phyloP scores from a whole-genome alignment of 2,797 vertebrate species.

The Onychomys arenicola region DNA sequence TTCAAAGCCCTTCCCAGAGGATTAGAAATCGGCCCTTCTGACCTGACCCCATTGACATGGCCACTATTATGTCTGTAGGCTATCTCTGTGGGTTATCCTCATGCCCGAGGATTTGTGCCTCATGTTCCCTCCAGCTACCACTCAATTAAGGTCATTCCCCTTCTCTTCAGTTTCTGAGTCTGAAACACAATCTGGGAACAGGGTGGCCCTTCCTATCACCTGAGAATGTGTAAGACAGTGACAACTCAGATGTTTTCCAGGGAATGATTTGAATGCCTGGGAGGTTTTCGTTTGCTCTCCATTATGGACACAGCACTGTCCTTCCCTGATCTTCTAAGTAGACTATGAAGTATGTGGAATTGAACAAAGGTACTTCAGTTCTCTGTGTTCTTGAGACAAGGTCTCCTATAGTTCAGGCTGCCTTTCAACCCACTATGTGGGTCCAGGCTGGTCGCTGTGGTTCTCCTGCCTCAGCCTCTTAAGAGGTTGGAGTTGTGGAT shows the following conservation, averaged over 20 bases:
- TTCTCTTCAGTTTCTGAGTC: slow-evolving; percentile 9
- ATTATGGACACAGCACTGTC: neutral
- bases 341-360: neutral
- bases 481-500: neutral
- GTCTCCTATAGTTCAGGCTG: neutral
- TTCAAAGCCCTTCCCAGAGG: neutral
- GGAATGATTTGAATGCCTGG: neutral
- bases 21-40: neutral
- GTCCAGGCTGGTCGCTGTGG: neutral
- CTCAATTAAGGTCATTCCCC: neutral
- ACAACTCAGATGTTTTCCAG: neutral
- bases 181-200: slow-evolving; percentile 24
- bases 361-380: neutral
- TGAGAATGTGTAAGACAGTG: neutral
- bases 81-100: neutral
- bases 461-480: neutral
- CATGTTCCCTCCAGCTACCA: neutral
- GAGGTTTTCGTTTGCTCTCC: neutral
- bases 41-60: neutral
- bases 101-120: neutral
- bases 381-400: neutral
- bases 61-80: neutral
- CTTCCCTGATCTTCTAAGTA: neutral
- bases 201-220: neutral
- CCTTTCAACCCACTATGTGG: neutral